Evolutionary conservation across 2,113 vertebrate genomes (phyloP), one percentile per base, ranked within the genome.

Genomic region (Cephalopterus ornatus): DNA sequence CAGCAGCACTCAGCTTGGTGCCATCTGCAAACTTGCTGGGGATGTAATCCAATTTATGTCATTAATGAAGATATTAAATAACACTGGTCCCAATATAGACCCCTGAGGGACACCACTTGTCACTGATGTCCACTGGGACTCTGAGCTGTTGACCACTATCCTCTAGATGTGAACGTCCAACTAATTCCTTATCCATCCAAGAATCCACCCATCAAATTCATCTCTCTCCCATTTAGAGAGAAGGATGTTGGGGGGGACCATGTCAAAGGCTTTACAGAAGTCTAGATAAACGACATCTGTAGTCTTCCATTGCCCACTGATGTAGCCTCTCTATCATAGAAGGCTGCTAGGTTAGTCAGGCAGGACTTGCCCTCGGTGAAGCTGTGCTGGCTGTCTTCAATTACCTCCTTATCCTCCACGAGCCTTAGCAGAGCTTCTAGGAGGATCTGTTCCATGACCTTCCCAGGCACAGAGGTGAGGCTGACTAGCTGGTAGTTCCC

Each of bases 341-440:
- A 61, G 14, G 28, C 33, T n/a, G 19, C 46, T 37, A 14, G 23
- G 10, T 19, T 53, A 6, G 4, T 39, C 33, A 61, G 33, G 28
- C 39, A 53, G 47, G 47, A 35, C 23, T 62, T 53, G 33, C 18
- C 33, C 28, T 19, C 47, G 15, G 19, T 61, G 55, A 52, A 61
- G 33, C 39, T 0, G 0, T n/a, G 12, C 28, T 39, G 12, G 13
- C 8, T 55, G 8, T 47, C 47, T 12, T 41, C 33, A 71, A 23
- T 4, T 41, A 62, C 2, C 10, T 55, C 6, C 6, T 5, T 28
- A 6, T 21, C 7, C n/a, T 41, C 42, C 0, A 0, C 14, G 19
- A 71, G 39, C n/a, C 56, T 47, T 78, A 53, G 47, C 39, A 62
- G 15, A 78, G 33, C 55, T 46, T n/a, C 47, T 13, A 28, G 65